Base-by-base conservation (phyloP, 2,888 invertebrate genomes). In the Amphimallon solstitiale region DNA sequence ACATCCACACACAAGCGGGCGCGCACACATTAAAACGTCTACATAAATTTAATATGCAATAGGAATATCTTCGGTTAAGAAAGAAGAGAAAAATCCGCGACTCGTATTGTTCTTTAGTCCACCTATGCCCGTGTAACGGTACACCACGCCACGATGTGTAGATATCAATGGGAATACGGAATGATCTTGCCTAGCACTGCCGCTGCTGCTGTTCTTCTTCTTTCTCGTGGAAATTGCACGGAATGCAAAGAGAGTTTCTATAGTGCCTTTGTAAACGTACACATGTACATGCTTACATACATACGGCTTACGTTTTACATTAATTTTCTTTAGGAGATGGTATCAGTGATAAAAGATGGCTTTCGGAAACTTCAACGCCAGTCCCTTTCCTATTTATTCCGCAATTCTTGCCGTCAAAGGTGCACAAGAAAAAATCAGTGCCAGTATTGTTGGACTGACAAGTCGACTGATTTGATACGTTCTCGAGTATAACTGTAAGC, bases 271-370 rank as follows among this genome's bases (percentile, higher is more conserved):
- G 19, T 19, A 14, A 14, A 45, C 17, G 17, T 45, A 45, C 43
- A 12, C 17, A 10, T 19, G 19, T 19, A 46, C 19, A 19, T 17
- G 19, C 19, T 7, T 40, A 40, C n/a, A n/a, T n/a, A n/a, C n/a
- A 5, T 29, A 29, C 29, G 67, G 51, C 68, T 59, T 70, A 72
- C 70, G 71, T 68, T 69, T 73, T 76, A 76, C 75, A 72, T 76
- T 76, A 74, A 70, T 69, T 70, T 70, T 12, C 73, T 29, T 29
- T 29, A 71, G 72, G 72, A 40, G 77, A 77, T 77, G 73, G 71
- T 77, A 77, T 77, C 77, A 72, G 66, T 69, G 77, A 75, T 76
- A 77, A 77, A 73, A 71, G 74, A 77, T 76, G 75, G 77, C 74
- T 75, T 75, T 75, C 73, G 75, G 76, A 75, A 76, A 74, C 73